A percentile compares a stretch with the other conserved stretches of the same genome.
These are phyloP conservation scores for Drosophila emarginata DNA, from an alignment of 2,888 invertebrate species.

Conservation along the genomic window DNA sequence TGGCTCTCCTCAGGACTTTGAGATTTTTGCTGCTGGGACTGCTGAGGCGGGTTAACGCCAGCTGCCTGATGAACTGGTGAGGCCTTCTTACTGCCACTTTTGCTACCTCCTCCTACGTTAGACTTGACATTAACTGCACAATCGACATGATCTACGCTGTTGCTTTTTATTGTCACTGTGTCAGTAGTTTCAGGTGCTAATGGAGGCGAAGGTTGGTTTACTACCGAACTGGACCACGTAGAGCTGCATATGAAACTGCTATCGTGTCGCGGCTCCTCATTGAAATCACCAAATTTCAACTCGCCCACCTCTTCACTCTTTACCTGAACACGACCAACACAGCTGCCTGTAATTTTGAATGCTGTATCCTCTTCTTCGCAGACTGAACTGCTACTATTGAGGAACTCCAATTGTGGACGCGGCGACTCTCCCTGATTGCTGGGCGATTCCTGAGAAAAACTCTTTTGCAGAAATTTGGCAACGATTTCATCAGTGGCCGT, in stretches of 20 bases:
- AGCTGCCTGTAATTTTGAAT: background rate
- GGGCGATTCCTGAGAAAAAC: conserved; percentile 24
- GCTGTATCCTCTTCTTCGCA: conserved; percentile 72
- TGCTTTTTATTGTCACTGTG: background rate
- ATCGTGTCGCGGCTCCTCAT: conserved; percentile 48
- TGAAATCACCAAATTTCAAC: conserved; percentile 72
- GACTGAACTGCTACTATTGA: conserved; percentile 77
- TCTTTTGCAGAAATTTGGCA: conserved; percentile 61
- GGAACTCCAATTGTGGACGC: conserved; percentile 68
- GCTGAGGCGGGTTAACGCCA: conserved; percentile 2
- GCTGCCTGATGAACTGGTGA: conserved; percentile 29
- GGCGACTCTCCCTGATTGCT: conserved; percentile 38
- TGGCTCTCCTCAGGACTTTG: conserved; percentile 1
- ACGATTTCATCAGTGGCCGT: conserved; percentile 70
- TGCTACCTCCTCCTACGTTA: background rate
- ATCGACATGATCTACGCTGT: conserved; percentile 51
- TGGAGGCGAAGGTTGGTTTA: conserved; percentile 16
- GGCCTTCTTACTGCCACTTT: conserved; percentile 33
- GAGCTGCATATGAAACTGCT: conserved; percentile 64
- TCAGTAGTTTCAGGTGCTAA: background rate
- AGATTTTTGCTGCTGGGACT: background rate
- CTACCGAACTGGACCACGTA: conserved; percentile 54
- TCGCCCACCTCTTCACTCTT: conserved; percentile 46
- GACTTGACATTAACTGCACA: conserved; percentile 32
- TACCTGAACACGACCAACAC: background rate